These are phyloP conservation scores for Mola mola DNA, from an alignment of 2,113 vertebrate genomes.

Conservation along the genomic window DNA sequence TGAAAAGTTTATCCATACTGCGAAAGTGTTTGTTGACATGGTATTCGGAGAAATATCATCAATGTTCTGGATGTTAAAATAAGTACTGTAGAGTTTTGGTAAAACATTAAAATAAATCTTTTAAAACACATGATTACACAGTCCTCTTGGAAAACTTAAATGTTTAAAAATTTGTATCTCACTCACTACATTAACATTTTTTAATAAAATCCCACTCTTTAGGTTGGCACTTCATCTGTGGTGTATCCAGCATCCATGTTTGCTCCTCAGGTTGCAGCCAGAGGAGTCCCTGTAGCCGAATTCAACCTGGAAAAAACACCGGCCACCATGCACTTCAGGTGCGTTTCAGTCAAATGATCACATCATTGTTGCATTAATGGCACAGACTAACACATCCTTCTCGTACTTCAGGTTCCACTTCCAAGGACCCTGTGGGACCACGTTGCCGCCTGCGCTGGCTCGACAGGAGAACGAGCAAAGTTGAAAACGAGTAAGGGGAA, in stretches of 20 bases:
- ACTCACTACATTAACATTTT: background rate
- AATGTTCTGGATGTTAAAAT: too few relatives aligned
- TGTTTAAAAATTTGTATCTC: too few relatives aligned
- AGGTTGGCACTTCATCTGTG: slow-evolving; percentile 95
- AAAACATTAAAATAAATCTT: too few relatives aligned
- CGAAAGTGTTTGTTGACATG: too few relatives aligned
- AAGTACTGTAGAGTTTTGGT: too few relatives aligned
- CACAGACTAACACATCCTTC: background rate
- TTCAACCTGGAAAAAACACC: slow-evolving; percentile 94
- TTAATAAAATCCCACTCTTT: slow-evolving; percentile 2
- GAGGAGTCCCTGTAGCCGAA: slow-evolving; percentile 93
- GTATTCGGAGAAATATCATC: too few relatives aligned
- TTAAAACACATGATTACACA: too few relatives aligned
- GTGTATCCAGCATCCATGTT: slow-evolving; percentile 98
- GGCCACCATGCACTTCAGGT: slow-evolving; percentile 90
- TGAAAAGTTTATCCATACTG: too few relatives aligned
- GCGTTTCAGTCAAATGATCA: slow-evolving; percentile 20
- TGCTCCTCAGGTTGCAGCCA: slow-evolving; percentile 91
- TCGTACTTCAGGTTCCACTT: slow-evolving; percentile 90
- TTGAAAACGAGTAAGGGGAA: slow-evolving; percentile 18
- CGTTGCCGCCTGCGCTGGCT: slow-evolving; percentile 88
- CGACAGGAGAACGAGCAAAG: slow-evolving; percentile 81
- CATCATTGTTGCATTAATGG: background rate
- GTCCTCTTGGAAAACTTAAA: too few relatives aligned
- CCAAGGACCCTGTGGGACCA: slow-evolving; percentile 90